These are phyloP conservation scores for Scaptomyza polygonia DNA, from an alignment of 2,888 invertebrate species.

Conservation along the genomic window DNA sequence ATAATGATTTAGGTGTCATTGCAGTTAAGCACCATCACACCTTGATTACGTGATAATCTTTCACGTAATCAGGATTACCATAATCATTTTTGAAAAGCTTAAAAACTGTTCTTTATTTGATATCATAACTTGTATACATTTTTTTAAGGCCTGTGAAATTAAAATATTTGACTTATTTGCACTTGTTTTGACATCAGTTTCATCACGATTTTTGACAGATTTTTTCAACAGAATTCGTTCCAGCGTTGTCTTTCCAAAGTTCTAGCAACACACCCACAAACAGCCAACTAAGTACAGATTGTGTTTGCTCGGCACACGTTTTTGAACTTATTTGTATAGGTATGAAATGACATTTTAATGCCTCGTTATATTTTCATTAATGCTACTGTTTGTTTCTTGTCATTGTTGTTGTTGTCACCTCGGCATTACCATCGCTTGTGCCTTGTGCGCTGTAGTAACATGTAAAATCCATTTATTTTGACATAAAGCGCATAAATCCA, in stretches of 20 bases:
- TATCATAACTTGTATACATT: neutral
- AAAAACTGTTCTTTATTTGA: neutral
- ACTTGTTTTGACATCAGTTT: neutral
- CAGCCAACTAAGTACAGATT: constrained; percentile 13
- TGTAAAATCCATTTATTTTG: constrained; percentile 80
- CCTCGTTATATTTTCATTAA: constrained; percentile 71
- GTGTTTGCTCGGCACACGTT: constrained; percentile 24
- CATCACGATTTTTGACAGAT: constrained; percentile 29
- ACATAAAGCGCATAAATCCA: constrained; percentile 76
- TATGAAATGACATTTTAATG: constrained; percentile 76
- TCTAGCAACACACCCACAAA: neutral
- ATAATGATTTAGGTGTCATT: neutral
- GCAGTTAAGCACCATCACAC: neutral
- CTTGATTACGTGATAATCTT: neutral
- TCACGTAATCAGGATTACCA: neutral
- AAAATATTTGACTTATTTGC: neutral
- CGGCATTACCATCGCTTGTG: constrained; percentile 18
- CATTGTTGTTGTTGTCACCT: constrained; percentile 18
- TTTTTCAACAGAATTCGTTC: constrained; percentile 48
- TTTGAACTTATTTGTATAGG: constrained; percentile 53
- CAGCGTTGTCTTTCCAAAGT: neutral
- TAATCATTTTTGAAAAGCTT: neutral
- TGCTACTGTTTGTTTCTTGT: constrained; percentile 47
- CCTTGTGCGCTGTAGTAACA: constrained; percentile 50
- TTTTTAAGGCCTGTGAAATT: neutral